Conservation (phyloP, 2,888 invertebrate species). For the Trachelus iudaicus region DNA sequence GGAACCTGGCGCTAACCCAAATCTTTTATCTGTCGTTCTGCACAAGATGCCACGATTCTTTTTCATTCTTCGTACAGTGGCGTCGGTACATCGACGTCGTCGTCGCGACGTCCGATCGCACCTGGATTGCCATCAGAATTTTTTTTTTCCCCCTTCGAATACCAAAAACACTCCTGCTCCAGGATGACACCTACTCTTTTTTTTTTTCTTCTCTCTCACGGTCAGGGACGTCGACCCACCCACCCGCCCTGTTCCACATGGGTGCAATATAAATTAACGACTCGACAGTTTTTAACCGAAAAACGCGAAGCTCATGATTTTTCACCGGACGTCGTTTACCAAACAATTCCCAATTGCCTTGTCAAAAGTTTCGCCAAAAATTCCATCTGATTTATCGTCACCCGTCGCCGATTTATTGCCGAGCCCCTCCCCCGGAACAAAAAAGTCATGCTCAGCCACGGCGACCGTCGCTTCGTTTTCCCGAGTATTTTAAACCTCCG, state of each 20-base stretch:
- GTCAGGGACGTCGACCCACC: neutral
- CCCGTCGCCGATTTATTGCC: slow-evolving; percentile 44
- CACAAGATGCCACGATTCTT: too few relatives aligned
- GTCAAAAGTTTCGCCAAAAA: slow-evolving; percentile 61
- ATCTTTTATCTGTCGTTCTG: slow-evolving; percentile 30
- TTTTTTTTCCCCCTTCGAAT: too few relatives aligned
- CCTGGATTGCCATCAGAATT: too few relatives aligned
- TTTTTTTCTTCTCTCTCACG: neutral
- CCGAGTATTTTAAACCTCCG: slow-evolving; percentile 47
- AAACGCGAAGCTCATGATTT: slow-evolving; percentile 49
- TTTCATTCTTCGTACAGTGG: too few relatives aligned
- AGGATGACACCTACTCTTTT: too few relatives aligned
- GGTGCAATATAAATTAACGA: slow-evolving; percentile 1
- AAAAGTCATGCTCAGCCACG: slow-evolving; percentile 2
- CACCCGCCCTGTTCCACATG: neutral
- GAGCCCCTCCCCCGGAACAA: neutral
- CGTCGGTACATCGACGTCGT: too few relatives aligned
- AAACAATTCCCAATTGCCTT: slow-evolving; percentile 62
- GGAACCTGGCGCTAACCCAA: slow-evolving; percentile 51
- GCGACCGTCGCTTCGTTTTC: slow-evolving; percentile 8
- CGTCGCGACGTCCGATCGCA: too few relatives aligned
- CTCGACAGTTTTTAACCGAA: slow-evolving; percentile 20
- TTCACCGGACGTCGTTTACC: slow-evolving; percentile 50
- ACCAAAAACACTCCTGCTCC: too few relatives aligned
- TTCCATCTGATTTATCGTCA: slow-evolving; percentile 54